These are phyloP conservation scores for Oreonectes daqikongensis DNA, from an alignment of 2,797 vertebrate species.

Conservation along the genomic window DNA sequence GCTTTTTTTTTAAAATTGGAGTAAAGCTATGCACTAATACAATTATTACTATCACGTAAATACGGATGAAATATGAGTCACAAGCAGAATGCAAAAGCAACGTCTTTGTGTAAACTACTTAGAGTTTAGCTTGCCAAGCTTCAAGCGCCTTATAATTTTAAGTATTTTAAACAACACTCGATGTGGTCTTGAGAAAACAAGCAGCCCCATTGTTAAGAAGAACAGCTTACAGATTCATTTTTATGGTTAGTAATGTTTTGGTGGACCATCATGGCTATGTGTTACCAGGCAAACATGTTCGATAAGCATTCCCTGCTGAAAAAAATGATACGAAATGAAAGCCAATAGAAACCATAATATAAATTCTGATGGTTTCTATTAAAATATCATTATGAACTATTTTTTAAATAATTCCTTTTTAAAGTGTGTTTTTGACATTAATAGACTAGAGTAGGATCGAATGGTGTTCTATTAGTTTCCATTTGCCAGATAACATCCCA, in stretches of 20 bases:
- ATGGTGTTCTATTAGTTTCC: too few relatives aligned
- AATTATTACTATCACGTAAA: slow-evolving; percentile 52
- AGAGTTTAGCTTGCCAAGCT: not conserved
- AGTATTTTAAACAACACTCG: not conserved
- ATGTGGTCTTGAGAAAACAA: not conserved
- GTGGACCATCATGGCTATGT: not conserved
- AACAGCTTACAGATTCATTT: not conserved
- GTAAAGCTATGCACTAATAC: slow-evolving; percentile 43
- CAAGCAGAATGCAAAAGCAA: slow-evolving; percentile 24
- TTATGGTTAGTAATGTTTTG: not conserved
- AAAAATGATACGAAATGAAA: too few relatives aligned
- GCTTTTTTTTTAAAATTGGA: slow-evolving; percentile 31
- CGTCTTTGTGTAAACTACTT: not conserved
- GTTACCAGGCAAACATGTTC: not conserved
- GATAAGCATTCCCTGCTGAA: too few relatives aligned
- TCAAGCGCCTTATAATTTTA: not conserved
- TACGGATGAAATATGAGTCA: slow-evolving; percentile 43
- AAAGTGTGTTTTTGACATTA: too few relatives aligned
- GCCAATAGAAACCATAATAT: too few relatives aligned
- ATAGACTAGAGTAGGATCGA: too few relatives aligned
- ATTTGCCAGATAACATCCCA: too few relatives aligned
- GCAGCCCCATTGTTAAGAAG: not conserved
- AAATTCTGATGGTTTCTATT: too few relatives aligned
- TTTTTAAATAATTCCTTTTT: too few relatives aligned
- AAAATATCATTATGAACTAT: too few relatives aligned